Evolutionary conservation across 64 coral and sea anemone genomes (phyloP).

Genomic region (Exaiptasia diaphana): DNA sequence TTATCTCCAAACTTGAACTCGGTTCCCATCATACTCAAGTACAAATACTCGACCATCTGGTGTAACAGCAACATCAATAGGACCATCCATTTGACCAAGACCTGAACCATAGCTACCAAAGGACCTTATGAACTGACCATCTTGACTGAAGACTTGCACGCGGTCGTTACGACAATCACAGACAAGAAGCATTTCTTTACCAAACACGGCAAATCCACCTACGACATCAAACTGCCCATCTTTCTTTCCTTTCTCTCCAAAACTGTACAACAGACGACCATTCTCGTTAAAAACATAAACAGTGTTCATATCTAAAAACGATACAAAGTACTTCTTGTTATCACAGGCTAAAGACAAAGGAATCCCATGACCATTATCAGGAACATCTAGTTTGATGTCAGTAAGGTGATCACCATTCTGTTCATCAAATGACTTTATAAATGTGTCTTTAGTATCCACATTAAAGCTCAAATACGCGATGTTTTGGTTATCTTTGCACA

Average conservation of each 20-base stretch:
- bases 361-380: too few relatives aligned
- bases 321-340: conserved; percentile 18
- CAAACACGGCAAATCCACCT: background rate
- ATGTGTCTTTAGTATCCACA: too few relatives aligned
- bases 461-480: too few relatives aligned
- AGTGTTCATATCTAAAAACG: background rate
- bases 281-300: conserved; percentile 16
- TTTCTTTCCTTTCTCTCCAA: background rate
- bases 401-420: too few relatives aligned
- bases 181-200: conserved; percentile 19
- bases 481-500: too few relatives aligned
- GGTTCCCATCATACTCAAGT: background rate
- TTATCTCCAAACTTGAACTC: conserved; percentile 18
- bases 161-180: conserved; percentile 17
- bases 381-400: too few relatives aligned
- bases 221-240: background rate
- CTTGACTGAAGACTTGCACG: conserved; percentile 21
- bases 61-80: conserved; percentile 18
- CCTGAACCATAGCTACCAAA: background rate
- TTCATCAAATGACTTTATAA: too few relatives aligned
- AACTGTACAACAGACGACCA: background rate
- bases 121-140: conserved; percentile 8
- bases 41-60: conserved; percentile 10
- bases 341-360: conserved; percentile 15
- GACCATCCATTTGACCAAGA: background rate